Conservation (phyloP, 2,797 vertebrate genomes). For the Lemur catta region DNA sequence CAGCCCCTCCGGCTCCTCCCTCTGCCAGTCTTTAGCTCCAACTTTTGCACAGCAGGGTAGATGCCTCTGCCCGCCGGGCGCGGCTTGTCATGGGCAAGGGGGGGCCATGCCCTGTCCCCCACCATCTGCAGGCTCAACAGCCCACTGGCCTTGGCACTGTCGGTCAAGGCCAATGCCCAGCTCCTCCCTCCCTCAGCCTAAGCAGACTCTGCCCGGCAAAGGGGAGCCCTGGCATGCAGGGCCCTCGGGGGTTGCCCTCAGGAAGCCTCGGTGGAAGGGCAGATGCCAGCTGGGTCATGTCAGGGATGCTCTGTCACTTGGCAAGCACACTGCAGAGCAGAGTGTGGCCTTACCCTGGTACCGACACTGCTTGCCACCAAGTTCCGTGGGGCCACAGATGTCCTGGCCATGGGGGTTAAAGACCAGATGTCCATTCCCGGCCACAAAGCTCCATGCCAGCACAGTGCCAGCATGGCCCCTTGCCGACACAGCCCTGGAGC, state of each 20-base stretch:
- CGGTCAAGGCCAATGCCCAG: background rate
- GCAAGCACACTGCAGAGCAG: background rate
- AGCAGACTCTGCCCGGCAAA: background rate
- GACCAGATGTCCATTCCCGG: conserved; percentile 19
- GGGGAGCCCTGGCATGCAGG: background rate
- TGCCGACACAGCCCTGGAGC: background rate
- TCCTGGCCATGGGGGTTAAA: background rate
- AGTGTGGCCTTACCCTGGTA: background rate
- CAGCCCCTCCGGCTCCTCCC: background rate
- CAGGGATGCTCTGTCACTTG: background rate
- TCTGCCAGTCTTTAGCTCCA: background rate
- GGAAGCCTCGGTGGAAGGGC: background rate
- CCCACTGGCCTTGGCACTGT: background rate
- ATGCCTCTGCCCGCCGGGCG: background rate
- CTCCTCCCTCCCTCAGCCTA: background rate
- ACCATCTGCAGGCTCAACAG: background rate
- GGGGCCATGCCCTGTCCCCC: background rate
- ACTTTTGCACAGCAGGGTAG: background rate
- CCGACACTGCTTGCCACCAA: background rate
- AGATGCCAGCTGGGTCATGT: background rate
- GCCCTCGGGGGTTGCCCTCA: background rate
- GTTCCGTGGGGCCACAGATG: background rate
- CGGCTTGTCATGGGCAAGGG: background rate
- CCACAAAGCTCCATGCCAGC: background rate
- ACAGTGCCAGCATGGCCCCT: background rate